A percentile compares a stretch with the other conserved stretches of the same genome.
phyloP scores from a whole-genome alignment of 2,113 vertebrate species.

The Vicugna pacos region DNA sequence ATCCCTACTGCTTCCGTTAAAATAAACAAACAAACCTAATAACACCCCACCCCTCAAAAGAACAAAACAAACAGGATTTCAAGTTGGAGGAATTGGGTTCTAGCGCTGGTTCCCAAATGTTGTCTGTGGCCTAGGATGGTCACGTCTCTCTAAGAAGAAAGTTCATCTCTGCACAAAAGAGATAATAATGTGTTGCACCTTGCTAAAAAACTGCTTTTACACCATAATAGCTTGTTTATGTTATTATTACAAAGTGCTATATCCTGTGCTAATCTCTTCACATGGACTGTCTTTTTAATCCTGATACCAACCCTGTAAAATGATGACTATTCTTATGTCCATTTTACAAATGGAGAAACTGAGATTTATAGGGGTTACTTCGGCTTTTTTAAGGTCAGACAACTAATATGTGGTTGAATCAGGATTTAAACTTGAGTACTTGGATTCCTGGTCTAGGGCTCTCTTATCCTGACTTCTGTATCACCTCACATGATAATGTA shows the following conservation, averaged over 20 bases:
- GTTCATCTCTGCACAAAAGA: neutral
- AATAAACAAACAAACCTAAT: too few relatives aligned
- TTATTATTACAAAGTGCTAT: neutral
- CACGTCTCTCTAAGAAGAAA: neutral
- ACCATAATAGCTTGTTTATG: neutral
- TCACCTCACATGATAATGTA: neutral
- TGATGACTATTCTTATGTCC: neutral
- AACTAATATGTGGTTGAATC: neutral
- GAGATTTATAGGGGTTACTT: neutral
- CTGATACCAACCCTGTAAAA: neutral
- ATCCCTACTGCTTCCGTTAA: too few relatives aligned
- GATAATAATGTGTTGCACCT: neutral
- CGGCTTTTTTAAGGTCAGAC: conserved; percentile 3
- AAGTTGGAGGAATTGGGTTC: neutral
- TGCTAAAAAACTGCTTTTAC: neutral
- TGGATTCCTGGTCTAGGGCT: neutral
- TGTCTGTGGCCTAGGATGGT: neutral
- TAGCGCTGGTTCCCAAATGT: neutral
- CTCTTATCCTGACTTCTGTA: neutral
- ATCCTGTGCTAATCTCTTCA: neutral
- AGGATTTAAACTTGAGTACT: conserved; percentile 6
- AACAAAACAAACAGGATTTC: neutral
- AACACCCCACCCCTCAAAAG: too few relatives aligned
- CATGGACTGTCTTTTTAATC: neutral
- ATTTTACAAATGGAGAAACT: conserved; percentile 47